Evolutionary conservation across 2,113 vertebrate species (phyloP), one percentile per base, ranked within the genome.

Genomic region (Microtus oregoni): DNA sequence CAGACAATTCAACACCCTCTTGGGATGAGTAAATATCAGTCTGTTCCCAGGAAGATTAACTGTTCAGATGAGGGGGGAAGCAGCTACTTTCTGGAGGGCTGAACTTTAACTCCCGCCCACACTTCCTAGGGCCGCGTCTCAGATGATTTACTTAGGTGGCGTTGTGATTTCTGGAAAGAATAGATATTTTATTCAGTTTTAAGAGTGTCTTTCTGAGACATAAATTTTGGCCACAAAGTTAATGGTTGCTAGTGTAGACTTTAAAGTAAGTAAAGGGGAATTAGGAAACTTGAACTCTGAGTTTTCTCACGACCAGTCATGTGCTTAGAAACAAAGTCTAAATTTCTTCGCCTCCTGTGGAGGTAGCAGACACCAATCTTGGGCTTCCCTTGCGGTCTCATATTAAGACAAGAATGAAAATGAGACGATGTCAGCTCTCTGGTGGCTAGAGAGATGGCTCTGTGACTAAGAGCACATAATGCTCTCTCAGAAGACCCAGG

Each of bases 1-100:
- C 96, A 98, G 98, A 98, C 98, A 98, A 92, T 83, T 98, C 92
- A 92, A 30, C 17, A 91, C 78, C 98, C 96, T 98, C 98, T 95
- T 98, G 98, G 98, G 98, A 98, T 98, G 97, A 98, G 98, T 98
- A 98, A 98, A 98, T 98, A 98, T 94, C 97, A 98, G 92, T 88
- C 94, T 97, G 98, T 98, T 98, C 98, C 98, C 98, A 98, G 98
- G 98, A 98, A 98, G 98, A 98, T 99, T 98, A 98, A 96, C 97
- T 93, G 93, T 94, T 96, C 92, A 98, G 98, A 98, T 94, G 81
- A 92, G 85, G 81, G 96, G 96, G 86, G 85, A 96, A 90, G 28
- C 86, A 95, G 95, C 92, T 97, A 87, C 94, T 97, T 97, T 97
- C 96, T 94, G 97, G 88, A 41, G 30, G 77, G 77, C 93, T 97